Evolutionary conservation across 2,888 invertebrate species (phyloP), one percentile per base, ranked within the genome.

Genomic region (Papilio demoleus): DNA sequence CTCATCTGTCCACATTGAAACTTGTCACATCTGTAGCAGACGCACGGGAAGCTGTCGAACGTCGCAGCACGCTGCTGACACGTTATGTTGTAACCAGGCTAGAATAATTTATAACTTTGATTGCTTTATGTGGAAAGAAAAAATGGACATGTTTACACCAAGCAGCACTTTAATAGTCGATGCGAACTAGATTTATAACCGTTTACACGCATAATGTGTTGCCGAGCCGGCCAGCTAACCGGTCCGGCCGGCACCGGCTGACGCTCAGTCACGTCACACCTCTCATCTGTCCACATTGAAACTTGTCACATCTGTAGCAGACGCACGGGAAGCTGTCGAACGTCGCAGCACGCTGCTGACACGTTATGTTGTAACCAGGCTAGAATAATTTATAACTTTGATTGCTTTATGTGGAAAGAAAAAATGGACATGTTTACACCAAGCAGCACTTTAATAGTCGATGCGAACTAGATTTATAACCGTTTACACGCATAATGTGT

Each of bases 71-170:
- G 45, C 19, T 19, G 68, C 38, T n/a, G 50, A 56, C 42, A 70
- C 70, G 74, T 81, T 78, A 80, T 80, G 72, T 81, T 79, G 83
- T 87, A 86, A 87, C 87, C 86, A 87, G 82, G 77, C 80, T 81
- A 80, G 81, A 79, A 79, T 45, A n/a, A 53, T 53, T 53, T 53
- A 53, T 31, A 53, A 53, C 31, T 53, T 53, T 31, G 53, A 53
- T 53, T 31, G 31, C 53, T 53, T 31, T 17, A 53, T 56, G 31
- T 12, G 11, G 31, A 56, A 56, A 31, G 27, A 56, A 56, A 31
- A 56, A 56, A 56, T 56, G 31, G 53, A 56, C 53, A 56, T 56
- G 53, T 56, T 56, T 56, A 56, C 53, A 56, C 27, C 27, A n/a
- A 42, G 27, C 27, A 61, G 11, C 61, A 45, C 24, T 61, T 61